Conservation (phyloP, 1,140 invertebrate genomes). For the Contarinia nasturtii region DNA sequence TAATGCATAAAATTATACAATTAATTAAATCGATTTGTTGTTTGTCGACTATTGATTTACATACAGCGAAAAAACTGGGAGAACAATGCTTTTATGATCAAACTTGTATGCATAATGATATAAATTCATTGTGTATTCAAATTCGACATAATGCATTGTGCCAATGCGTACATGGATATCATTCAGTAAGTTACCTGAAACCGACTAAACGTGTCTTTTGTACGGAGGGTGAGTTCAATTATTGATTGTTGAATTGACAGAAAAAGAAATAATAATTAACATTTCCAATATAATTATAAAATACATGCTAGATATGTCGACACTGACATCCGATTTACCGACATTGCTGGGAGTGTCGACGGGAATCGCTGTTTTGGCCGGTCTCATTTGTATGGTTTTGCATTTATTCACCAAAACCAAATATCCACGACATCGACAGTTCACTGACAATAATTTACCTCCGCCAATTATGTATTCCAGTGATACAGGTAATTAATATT, state of each 20-base stretch:
- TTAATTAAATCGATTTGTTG: neutral
- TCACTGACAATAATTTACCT: constrained; percentile 59
- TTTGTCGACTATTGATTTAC: constrained; percentile 4
- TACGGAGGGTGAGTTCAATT: constrained; percentile 44
- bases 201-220: constrained; percentile 57
- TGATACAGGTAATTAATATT: constrained; percentile 40
- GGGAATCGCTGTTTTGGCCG: constrained; percentile 63
- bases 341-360: constrained; percentile 61
- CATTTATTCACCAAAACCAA: constrained; percentile 56
- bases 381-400: constrained; percentile 66
- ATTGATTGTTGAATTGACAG: neutral
- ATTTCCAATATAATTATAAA: neutral
- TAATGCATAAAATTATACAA: neutral
- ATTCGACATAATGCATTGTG: constrained; percentile 69
- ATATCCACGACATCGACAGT: constrained; percentile 49
- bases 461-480: constrained; percentile 66
- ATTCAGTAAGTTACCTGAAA: constrained; percentile 49
- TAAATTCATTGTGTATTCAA: constrained; percentile 59
- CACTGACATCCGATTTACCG: constrained; percentile 62
- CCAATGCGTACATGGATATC: constrained; percentile 58
- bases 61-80: constrained; percentile 56
- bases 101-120: constrained; percentile 53
- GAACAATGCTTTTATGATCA: constrained; percentile 69
- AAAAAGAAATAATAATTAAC: neutral
- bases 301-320: constrained; percentile 41